These are phyloP conservation scores for Cephus pygmeus DNA, from an alignment of 2,888 invertebrate species.

Conservation along the genomic window DNA sequence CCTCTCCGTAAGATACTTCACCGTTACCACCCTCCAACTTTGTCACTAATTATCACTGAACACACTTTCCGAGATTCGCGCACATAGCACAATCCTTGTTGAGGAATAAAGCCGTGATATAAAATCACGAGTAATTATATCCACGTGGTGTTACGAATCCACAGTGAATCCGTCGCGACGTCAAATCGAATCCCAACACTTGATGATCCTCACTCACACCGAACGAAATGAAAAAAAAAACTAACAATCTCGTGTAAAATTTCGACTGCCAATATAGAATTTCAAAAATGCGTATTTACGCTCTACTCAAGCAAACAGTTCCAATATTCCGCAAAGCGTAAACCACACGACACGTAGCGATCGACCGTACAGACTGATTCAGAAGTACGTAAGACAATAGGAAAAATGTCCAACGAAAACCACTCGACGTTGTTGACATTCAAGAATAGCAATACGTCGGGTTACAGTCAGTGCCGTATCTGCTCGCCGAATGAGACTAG, in stretches of 20 bases:
- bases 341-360: not conserved
- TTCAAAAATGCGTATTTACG: not conserved
- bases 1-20: conserved; percentile 32
- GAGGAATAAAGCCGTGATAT: not conserved
- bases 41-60: conserved; percentile 8
- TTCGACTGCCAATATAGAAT: not conserved
- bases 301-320: not conserved
- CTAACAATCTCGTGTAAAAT: not conserved
- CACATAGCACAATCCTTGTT: not conserved
- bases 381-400: not conserved
- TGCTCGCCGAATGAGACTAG: not conserved
- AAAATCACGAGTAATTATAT: not conserved
- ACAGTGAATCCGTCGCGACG: not conserved
- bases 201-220: not conserved
- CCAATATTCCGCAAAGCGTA: not conserved
- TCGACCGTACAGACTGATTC: not conserved
- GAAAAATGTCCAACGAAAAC: not conserved
- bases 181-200: not conserved
- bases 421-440: not conserved
- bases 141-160: not conserved
- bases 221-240: not conserved
- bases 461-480: not conserved
- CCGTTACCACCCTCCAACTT: conserved; percentile 34
- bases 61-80: conserved; percentile 9
- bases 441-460: not conserved